These are phyloP conservation scores for Chloroclysta siterata DNA, from an alignment of 2,888 invertebrate species.

Conservation along the genomic window DNA sequence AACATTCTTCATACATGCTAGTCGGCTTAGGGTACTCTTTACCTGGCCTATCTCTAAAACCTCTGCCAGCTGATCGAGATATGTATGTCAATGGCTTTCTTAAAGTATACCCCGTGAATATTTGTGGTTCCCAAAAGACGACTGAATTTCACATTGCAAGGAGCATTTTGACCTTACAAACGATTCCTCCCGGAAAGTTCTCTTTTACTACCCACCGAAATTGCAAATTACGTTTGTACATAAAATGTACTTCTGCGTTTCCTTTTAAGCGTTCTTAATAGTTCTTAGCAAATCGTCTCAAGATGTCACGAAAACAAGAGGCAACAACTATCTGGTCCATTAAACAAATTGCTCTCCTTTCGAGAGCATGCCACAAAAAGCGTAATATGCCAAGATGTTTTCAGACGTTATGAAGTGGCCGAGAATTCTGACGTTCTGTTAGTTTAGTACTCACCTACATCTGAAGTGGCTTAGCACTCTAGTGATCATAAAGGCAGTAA, in stretches of 20 bases:
- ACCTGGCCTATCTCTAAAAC: no score
- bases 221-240: neutral
- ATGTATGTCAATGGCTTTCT: no score
- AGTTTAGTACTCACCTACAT: constrained; percentile 9
- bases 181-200: neutral
- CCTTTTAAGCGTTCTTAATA: constrained; percentile 6
- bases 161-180: neutral
- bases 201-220: neutral
- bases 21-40: no score
- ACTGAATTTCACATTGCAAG: no score
- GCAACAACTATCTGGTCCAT: constrained; percentile 67
- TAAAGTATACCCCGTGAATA: no score
- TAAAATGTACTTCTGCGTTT: neutral
- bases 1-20: no score
- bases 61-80: no score
- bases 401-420: constrained; percentile 49
- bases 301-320: constrained; percentile 28
- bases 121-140: no score
- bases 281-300: constrained; percentile 6
- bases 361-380: constrained; percentile 57
- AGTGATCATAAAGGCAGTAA: neutral
- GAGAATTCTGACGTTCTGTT: constrained; percentile 24
- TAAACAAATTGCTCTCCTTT: constrained; percentile 74
- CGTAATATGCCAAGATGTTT: constrained; percentile 58
- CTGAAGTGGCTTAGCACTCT: constrained; percentile 4